A percentile compares a stretch with the other conserved stretches of the same genome.
phyloP scores from a whole-genome alignment of 2,888 invertebrate species.

The Mongoloraphidia duomilia region DNA sequence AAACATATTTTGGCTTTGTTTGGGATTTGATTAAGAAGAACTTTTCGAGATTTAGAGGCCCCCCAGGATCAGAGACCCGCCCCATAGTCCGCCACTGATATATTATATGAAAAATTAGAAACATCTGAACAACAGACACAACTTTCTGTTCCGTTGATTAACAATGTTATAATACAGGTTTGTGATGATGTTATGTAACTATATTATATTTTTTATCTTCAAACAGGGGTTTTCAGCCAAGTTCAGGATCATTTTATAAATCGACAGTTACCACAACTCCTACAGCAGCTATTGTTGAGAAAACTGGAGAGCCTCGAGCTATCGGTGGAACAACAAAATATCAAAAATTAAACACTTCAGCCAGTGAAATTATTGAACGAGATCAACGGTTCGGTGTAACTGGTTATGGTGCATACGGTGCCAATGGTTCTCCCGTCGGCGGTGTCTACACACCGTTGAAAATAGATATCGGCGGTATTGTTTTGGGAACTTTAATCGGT shows the following conservation, averaged over 20 bases:
- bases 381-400: constrained; percentile 41
- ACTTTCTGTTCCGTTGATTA: no score
- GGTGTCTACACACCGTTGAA: constrained; percentile 61
- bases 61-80: no score
- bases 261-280: not conserved
- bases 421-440: constrained; percentile 26
- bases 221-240: constrained; percentile 2
- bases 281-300: not conserved
- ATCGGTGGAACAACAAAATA: not conserved
- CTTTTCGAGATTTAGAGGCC: no score
- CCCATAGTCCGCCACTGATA: no score
- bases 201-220: not conserved
- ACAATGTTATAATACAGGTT: no score
- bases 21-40: no score
- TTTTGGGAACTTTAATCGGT: constrained; percentile 66
- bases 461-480: constrained; percentile 67
- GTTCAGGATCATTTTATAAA: constrained; percentile 2
- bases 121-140: no score
- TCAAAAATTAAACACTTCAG: not conserved
- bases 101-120: no score
- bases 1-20: no score
- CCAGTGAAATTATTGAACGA: constrained; percentile 23
- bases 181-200: no score
- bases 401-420: constrained; percentile 36
- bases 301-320: constrained; percentile 4